Evolutionary conservation across 1,140 invertebrate genomes (phyloP), one percentile per base, ranked within the genome.

Genomic region (Camponotus pennsylvanicus): DNA sequence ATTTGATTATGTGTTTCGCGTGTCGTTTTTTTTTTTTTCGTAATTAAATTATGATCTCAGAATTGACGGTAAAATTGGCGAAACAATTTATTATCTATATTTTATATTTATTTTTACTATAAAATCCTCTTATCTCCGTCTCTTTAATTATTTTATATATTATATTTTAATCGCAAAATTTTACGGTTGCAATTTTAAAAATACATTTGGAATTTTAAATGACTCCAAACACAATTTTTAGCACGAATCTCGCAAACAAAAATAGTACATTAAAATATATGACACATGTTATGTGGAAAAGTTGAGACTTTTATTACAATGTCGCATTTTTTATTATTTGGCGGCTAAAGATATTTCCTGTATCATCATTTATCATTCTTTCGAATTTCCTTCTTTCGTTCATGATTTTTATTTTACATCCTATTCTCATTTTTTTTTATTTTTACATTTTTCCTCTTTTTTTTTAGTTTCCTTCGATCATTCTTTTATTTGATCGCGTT

Each of bases 41-140:
- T 64, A 37, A 55, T 55, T 15, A 32, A 6, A 70, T 3, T 18
- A 3, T 32, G 18, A 15, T 8, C 11, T 1, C 67, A 21, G 6
- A 4, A 49, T 49, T 49, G 13, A 3, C 32, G 55, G 34, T 15
- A 73, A 70, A 70, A 27, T 27, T 27, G 27, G 1, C 27, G 6
- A 13, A n/a, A n/a, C n/a, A 71, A 55, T 71, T 70, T 69, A 52
- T 70, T 55, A 55, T 37, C 3, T 71, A 52, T 71, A 34, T 71
- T 21, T 37, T 6, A 21, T 52, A 1, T 52, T 52, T 2, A 55
- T 2, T 55, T 71, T 71, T 55, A 34, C 5, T 55, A 49, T 6
- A n/a, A 52, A 71, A 55, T 55, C 9, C 7, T 71, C 55, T 52
- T 32, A 69, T 52, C 13, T 27, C 0, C 67, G 18, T 52, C 11